These are phyloP conservation scores for Buceros bicornis DNA, from an alignment of 2,797 vertebrate species.

Conservation along the genomic window DNA sequence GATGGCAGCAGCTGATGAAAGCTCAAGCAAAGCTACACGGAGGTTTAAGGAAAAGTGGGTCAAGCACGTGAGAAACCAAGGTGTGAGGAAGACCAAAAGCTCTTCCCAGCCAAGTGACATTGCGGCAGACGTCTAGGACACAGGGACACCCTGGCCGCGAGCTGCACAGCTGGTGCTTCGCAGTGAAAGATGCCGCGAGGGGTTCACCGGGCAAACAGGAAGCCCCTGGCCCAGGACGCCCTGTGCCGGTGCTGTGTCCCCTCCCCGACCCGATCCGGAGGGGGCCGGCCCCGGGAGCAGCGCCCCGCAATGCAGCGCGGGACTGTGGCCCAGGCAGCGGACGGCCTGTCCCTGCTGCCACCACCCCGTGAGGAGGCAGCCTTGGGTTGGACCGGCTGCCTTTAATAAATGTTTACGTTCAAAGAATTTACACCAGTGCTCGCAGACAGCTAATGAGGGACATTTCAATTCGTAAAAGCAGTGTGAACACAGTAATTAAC, in stretches of 20 bases:
- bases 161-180: background rate
- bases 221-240: background rate
- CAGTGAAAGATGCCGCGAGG: rapidly evolving
- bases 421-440: constrained; percentile 49
- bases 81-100: background rate
- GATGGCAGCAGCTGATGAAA: background rate
- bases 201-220: background rate
- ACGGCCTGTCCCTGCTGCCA: background rate
- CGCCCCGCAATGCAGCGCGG: rapidly evolving
- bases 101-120: background rate
- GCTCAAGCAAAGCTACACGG: background rate
- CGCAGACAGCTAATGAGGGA: constrained; percentile 60
- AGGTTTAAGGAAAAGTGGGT: constrained; percentile 1
- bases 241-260: rapidly evolving
- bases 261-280: rapidly evolving
- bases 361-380: background rate
- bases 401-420: constrained; percentile 65
- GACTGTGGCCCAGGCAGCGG: background rate
- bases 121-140: rapidly evolving
- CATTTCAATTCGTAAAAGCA: constrained; percentile 64
- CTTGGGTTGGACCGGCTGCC: background rate
- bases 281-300: rapidly evolving
- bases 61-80: background rate
- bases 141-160: rapidly evolving
- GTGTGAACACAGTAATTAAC: constrained; percentile 63